Conservation (phyloP, 2,888 invertebrate genomes). For the Agrochola lychnidis region DNA sequence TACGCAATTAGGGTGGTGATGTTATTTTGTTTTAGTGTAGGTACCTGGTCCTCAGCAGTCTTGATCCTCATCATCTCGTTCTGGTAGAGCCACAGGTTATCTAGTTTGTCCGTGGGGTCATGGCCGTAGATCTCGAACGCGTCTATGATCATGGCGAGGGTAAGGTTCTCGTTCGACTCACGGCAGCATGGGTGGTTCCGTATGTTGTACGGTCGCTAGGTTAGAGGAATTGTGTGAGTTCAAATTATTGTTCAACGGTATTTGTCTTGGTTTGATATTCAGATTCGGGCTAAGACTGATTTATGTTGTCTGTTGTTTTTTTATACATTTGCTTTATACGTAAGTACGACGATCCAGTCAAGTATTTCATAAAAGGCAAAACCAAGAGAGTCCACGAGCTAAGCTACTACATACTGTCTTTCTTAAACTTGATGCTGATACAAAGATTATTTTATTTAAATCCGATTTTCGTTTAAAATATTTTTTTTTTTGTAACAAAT, state of each 20-base stretch:
- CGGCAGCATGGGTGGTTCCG: constrained; percentile 87
- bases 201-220: constrained; percentile 81
- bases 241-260: background rate
- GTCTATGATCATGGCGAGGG: constrained; percentile 88
- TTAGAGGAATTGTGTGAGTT: background rate
- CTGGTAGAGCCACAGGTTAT: constrained; percentile 86
- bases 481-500: background rate
- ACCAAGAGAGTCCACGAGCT: too few relatives aligned
- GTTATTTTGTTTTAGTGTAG: background rate
- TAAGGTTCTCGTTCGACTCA: constrained; percentile 82
- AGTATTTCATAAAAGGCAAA: too few relatives aligned
- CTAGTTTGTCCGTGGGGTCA: constrained; percentile 87
- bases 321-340: too few relatives aligned
- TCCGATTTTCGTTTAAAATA: too few relatives aligned
- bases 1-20: background rate
- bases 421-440: too few relatives aligned
- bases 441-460: too few relatives aligned
- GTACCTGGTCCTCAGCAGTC: constrained; percentile 87
- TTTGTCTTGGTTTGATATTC: background rate
- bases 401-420: too few relatives aligned
- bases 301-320: background rate
- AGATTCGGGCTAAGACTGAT: background rate
- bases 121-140: constrained; percentile 89
- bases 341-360: too few relatives aligned
- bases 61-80: constrained; percentile 86